These are phyloP conservation scores for Eudasyphora cyanicolor DNA, from an alignment of 2,888 invertebrate species.

Conservation along the genomic window DNA sequence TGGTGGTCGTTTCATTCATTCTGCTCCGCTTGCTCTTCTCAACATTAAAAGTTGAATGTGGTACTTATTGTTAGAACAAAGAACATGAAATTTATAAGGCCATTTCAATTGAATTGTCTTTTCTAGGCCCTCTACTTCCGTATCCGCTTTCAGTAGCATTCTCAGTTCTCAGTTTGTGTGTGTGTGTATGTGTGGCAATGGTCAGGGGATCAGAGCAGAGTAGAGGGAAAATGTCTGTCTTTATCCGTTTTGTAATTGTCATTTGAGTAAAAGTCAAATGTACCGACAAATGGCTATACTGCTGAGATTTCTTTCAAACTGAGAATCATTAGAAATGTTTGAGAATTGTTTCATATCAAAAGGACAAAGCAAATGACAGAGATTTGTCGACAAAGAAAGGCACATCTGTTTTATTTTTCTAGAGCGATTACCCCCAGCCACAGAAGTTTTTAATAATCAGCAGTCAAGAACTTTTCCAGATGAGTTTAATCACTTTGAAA, in stretches of 20 bases:
- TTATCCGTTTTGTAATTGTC: slow-evolving; percentile 25
- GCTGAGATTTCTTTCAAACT: background rate
- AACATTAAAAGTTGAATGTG: slow-evolving; percentile 23
- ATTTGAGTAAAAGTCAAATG: background rate
- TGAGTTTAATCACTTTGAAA: background rate
- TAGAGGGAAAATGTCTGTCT: no score
- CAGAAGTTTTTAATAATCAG: background rate
- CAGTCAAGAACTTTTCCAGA: background rate
- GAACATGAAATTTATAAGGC: slow-evolving; percentile 39
- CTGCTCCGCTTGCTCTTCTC: background rate
- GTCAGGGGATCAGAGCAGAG: no score
- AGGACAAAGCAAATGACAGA: background rate
- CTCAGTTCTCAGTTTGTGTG: background rate
- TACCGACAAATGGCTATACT: slow-evolving; percentile 14
- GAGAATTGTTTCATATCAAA: background rate
- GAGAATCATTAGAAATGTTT: slow-evolving; percentile 2
- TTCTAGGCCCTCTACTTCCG: slow-evolving; percentile 29
- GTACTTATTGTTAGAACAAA: slow-evolving; percentile 10
- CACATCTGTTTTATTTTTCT: background rate
- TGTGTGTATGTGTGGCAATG: background rate
- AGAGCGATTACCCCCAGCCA: background rate
- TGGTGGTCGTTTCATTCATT: background rate
- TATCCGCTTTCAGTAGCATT: slow-evolving; percentile 29
- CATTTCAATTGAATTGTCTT: slow-evolving; percentile 18
- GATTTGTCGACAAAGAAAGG: background rate